Evolutionary conservation across 2,797 vertebrate genomes (phyloP), one percentile per base, ranked within the genome.

Genomic region (Myiotriccus ornatus): DNA sequence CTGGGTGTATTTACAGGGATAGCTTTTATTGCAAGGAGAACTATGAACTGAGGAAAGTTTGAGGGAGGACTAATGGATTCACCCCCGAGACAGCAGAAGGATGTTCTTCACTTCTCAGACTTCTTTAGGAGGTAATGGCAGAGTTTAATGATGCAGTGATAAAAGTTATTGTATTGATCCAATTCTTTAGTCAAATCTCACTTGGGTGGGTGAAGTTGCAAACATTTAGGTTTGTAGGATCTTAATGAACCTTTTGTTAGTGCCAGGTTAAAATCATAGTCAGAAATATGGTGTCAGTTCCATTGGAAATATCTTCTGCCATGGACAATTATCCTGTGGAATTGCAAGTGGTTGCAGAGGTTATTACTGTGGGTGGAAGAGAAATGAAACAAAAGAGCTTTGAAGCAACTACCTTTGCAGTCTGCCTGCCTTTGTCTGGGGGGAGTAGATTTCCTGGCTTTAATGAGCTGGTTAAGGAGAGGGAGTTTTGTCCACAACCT

Each of bases 311-410:
- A 2, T 44, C 30, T 47, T 63, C 30, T 63, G 20, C 16, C 32
- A 2, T 4, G n/a, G 77, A 43, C 62, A 84, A 62, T 52, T 37
- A 1, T 5, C 17, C 14, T 23, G 3, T 0, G 3, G 74, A 56
- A 64, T 32, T 79, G 69, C 65, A 53, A 76, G 53, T 49, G 70
- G 2, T 11, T 68, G 77, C 35, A 62, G 70, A 70, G 23, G 27
- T 65, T 89, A 10, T 25, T 65, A 32, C 78, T 75, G 64, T 2
- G 75, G 43, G 34, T 87, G 67, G 74, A 39, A 84, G 55, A 71
- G 77, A 85, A 87, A 80, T 15, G 32, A 82, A 93, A 89, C 93
- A 89, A 96, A 93, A 93, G 87, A 70, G 67, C 89, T 93, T 90
- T 93, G 88, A 95, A 93, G 78, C 34, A 53, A 12, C 57, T 41